Conservation (phyloP, 2,888 invertebrate genomes). For the Calliscelio sp. region DNA sequence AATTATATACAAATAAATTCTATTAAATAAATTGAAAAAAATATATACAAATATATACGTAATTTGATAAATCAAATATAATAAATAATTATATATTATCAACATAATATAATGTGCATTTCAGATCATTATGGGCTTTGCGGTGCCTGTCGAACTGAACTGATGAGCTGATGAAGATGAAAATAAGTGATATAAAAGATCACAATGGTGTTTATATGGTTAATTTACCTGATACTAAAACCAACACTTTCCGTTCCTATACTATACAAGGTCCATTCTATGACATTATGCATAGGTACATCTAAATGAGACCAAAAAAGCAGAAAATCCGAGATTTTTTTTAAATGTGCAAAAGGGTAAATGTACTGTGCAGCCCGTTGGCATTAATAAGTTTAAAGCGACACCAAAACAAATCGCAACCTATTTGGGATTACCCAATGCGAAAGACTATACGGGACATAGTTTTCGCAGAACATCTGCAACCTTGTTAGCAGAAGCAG, state of each 20-base stretch:
- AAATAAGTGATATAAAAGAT: no score
- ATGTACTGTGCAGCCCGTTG: not conserved
- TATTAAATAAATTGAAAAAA: no score
- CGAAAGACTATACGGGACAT: not conserved
- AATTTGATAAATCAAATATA: no score
- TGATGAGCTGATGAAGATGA: no score
- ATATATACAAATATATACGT: no score
- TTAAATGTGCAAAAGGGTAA: not conserved
- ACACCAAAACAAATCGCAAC: not conserved
- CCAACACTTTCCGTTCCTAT: not conserved
- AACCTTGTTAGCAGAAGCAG: not conserved
- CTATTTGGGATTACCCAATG: not conserved
- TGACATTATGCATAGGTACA: not conserved
- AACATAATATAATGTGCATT: no score
- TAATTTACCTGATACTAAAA: no score
- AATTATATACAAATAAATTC: no score
- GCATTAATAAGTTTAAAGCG: not conserved
- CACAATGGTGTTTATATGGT: no score
- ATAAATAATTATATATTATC: no score
- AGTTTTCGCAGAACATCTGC: not conserved
- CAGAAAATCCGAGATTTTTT: not conserved
- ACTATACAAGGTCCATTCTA: not conserved
- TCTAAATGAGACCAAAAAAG: not conserved
- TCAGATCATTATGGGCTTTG: no score
- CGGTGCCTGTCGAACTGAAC: no score